Conservation (phyloP, 2,888 invertebrate species). For the Gnatocerus cornutus region DNA sequence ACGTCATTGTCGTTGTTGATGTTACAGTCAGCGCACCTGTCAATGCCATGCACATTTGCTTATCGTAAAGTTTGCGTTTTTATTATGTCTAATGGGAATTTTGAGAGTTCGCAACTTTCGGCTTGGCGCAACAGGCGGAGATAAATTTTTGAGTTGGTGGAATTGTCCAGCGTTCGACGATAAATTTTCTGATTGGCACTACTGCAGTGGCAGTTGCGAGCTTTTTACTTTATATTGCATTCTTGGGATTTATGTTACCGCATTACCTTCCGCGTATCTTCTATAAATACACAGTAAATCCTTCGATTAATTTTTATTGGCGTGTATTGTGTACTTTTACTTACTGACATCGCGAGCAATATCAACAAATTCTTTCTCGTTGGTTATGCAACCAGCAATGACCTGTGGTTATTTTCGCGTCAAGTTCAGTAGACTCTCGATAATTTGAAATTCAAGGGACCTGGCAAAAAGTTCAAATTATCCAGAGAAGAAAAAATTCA, state of each 20-base stretch:
- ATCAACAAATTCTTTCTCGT: neutral
- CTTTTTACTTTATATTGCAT: slow-evolving; percentile 5
- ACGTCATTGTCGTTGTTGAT: slow-evolving; percentile 62
- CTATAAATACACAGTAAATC: neutral
- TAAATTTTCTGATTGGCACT: no score
- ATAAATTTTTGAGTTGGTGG: neutral
- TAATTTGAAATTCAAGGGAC: no score
- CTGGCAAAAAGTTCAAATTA: no score
- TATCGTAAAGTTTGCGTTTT: slow-evolving; percentile 13
- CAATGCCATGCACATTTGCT: slow-evolving; percentile 53
- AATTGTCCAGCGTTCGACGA: neutral
- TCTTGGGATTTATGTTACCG: neutral
- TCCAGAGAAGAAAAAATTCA: no score
- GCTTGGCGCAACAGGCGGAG: slow-evolving; percentile 11
- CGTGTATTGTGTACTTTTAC: slow-evolving; percentile 1
- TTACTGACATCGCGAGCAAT: neutral
- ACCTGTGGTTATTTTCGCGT: no score
- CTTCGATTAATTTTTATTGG: neutral
- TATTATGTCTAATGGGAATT: neutral
- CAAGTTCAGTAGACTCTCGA: no score
- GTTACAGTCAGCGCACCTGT: slow-evolving; percentile 59
- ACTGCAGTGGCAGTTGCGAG: neutral
- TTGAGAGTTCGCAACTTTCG: neutral
- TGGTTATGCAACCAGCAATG: no score
- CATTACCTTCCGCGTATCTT: slow-evolving; percentile 2